Conservation (phyloP, 2,888 invertebrate species). For the Muscina levida region DNA sequence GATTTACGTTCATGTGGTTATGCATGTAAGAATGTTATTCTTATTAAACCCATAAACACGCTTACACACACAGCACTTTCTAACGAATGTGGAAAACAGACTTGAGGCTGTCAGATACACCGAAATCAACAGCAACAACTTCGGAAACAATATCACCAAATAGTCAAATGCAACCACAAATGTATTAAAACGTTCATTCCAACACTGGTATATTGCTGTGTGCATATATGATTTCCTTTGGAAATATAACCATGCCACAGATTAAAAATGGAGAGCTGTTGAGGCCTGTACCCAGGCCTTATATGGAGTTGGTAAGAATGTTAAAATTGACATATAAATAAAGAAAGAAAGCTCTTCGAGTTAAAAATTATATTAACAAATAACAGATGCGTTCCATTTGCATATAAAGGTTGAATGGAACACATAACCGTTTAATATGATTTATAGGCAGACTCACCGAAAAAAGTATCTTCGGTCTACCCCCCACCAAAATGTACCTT, state of each 20-base stretch:
- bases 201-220: conserved; percentile 11
- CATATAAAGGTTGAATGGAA: no score
- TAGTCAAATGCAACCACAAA: conserved; percentile 37
- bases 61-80: background rate
- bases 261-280: background rate
- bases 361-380: no score
- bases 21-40: conserved; percentile 7
- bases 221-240: no score
- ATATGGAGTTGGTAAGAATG: no score
- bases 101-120: conserved; percentile 38
- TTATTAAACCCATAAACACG: background rate
- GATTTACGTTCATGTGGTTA: background rate
- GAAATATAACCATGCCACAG: background rate
- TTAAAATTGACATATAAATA: no score
- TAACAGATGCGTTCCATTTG: no score
- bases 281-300: conserved; percentile 15
- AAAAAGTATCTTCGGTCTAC: no score
- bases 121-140: conserved; percentile 18
- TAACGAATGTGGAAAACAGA: conserved; percentile 42
- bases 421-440: no score
- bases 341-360: no score
- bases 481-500: no score
- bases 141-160: conserved; percentile 36
- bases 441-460: no score
- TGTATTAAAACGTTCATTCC: background rate